Evolutionary conservation across 2,797 vertebrate species (phyloP).

Genomic region (Sebastes aleutianus): DNA sequence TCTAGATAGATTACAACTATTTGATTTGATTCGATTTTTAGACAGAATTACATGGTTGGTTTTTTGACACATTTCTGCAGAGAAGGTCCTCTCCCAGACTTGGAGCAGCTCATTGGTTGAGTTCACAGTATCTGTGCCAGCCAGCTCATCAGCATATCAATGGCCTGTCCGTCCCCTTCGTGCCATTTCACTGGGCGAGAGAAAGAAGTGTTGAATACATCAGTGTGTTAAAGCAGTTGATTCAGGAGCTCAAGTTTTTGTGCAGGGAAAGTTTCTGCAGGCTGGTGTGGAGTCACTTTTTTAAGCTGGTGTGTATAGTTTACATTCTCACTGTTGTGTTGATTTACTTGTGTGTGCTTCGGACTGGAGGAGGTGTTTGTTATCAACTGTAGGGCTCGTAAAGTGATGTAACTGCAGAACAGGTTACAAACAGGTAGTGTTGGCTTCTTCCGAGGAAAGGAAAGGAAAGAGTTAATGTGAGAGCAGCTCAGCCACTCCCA

Average conservation of each 20-base stretch:
- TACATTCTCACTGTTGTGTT: background rate
- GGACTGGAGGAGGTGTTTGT: background rate
- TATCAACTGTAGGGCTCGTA: background rate
- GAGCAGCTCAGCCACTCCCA: conserved; percentile 71
- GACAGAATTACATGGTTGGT: background rate
- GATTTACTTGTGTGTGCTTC: background rate
- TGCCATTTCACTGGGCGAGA: conserved; percentile 30
- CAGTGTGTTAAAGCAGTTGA: conserved; percentile 48
- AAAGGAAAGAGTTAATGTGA: conserved; percentile 61
- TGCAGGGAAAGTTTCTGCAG: conserved; percentile 17
- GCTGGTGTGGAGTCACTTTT: background rate
- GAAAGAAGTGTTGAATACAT: conserved; percentile 47
- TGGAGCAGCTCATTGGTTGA: conserved; percentile 4
- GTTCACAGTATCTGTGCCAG: conserved; percentile 60
- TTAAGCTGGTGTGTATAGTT: conserved; percentile 8
- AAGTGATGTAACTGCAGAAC: conserved; percentile 34
- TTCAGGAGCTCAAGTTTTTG: conserved; percentile 8
- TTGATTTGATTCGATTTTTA: background rate
- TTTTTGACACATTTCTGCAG: conserved; percentile 5
- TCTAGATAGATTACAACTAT: background rate
- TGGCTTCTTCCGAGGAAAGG: conserved; percentile 5
- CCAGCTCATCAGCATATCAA: conserved; percentile 82
- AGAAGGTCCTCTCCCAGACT: conserved; percentile 10
- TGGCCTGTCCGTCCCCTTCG: conserved; percentile 43
- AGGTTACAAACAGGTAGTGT: conserved; percentile 74